These are phyloP conservation scores for Aspidiotus destructor DNA, from an alignment of 2,888 invertebrate genomes.

Conservation along the genomic window DNA sequence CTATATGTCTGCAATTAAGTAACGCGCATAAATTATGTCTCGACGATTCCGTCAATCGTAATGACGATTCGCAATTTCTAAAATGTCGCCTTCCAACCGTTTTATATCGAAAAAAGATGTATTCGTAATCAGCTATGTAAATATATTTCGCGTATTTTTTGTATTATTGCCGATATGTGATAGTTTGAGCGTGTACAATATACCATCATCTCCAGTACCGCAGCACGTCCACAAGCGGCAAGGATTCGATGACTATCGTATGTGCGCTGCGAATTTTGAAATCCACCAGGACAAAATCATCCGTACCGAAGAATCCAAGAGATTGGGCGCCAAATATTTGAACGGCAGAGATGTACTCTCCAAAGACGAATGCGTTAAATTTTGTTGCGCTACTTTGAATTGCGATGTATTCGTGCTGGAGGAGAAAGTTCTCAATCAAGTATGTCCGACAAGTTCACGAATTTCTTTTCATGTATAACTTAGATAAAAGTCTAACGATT, in stretches of 20 bases:
- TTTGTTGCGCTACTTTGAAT: slow-evolving; percentile 75
- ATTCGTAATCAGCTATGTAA: not conserved
- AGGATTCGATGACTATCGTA: slow-evolving; percentile 23
- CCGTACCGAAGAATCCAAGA: slow-evolving; percentile 76
- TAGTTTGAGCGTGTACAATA: not conserved
- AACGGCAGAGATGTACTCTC: slow-evolving; percentile 74
- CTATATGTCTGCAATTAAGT: no score
- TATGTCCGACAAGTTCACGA: not conserved
- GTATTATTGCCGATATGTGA: not conserved
- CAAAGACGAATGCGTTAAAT: slow-evolving; percentile 68
- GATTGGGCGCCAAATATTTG: slow-evolving; percentile 78
- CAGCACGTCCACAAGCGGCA: slow-evolving; percentile 16
- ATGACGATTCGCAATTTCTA: no score
- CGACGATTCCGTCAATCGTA: no score
- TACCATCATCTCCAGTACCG: not conserved
- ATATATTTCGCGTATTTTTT: not conserved
- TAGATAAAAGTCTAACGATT: not conserved
- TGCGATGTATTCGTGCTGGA: slow-evolving; percentile 90
- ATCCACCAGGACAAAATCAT: slow-evolving; percentile 83
- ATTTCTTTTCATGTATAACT: not conserved
- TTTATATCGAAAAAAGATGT: no score
- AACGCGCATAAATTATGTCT: no score
- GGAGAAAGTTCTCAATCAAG: slow-evolving; percentile 57
- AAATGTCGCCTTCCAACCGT: no score
- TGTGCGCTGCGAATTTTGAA: slow-evolving; percentile 57